Percentiles rank a stretch among this genome's conserved stretches.
phyloP scores from a whole-genome alignment of 1,140 invertebrate species.

The Eueides isabella region DNA sequence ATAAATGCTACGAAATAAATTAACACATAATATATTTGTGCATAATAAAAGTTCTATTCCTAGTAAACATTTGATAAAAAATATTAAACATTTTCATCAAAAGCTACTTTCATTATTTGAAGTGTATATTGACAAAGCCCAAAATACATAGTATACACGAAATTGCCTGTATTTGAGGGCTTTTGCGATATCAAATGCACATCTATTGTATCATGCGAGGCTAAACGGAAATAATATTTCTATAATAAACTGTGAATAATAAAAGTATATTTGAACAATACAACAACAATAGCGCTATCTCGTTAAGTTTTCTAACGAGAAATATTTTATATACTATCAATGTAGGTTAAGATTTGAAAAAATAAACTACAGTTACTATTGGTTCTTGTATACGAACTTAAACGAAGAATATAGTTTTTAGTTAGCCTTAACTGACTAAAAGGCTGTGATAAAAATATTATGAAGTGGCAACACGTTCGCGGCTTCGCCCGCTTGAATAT shows the following conservation, averaged over 20 bases:
- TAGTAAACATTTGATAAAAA: background rate
- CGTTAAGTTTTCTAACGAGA: slow-evolving; percentile 3
- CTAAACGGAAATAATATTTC: background rate
- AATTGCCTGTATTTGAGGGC: background rate
- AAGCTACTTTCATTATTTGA: background rate
- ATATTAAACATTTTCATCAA: background rate
- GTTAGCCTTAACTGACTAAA: background rate
- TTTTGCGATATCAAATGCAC: slow-evolving; percentile 9
- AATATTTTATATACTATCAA: background rate
- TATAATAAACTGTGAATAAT: background rate
- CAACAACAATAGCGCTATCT: background rate
- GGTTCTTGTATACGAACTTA: background rate
- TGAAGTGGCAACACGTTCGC: no score
- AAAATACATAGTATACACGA: background rate
- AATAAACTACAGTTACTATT: background rate
- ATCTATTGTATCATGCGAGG: background rate
- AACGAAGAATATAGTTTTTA: background rate
- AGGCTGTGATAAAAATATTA: background rate
- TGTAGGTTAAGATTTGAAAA: slow-evolving; percentile 5
- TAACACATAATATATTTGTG: background rate
- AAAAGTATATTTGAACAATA: slow-evolving; percentile 4
- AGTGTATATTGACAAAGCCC: background rate
- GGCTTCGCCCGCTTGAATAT: no score
- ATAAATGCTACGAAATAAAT: no score
- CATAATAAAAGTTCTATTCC: background rate